Conservation (phyloP, 2,113 vertebrate genomes). For the Nycticorax nycticorax region DNA sequence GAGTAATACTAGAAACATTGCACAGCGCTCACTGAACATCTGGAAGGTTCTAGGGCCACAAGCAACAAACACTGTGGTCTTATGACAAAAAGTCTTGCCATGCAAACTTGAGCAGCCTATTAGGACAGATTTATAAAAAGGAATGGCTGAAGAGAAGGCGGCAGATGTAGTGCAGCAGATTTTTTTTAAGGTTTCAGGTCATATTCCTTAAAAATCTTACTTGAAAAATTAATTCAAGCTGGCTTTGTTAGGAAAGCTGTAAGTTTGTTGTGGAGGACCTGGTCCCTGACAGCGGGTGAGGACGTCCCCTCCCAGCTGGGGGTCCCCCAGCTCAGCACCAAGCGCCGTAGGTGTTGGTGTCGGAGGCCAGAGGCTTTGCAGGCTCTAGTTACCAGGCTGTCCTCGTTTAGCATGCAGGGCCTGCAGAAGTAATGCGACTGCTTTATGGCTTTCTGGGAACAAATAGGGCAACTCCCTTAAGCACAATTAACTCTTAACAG, state of each 20-base stretch:
- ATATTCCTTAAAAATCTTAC: neutral
- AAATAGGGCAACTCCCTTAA: neutral
- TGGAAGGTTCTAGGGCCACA: neutral
- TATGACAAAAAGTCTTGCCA: neutral
- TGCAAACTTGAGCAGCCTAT: neutral
- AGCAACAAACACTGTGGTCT: neutral
- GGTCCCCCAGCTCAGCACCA: neutral
- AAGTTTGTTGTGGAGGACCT: neutral
- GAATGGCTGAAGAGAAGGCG: neutral
- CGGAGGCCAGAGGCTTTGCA: neutral
- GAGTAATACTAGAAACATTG: neutral
- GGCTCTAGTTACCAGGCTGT: neutral
- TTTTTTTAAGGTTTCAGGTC: neutral
- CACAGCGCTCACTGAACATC: neutral
- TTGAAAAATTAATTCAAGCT: neutral
- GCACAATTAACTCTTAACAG: neutral
- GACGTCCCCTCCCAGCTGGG: neutral
- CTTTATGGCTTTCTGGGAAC: neutral
- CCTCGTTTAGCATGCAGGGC: accelerated
- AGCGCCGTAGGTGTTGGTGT: neutral
- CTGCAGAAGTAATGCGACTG: neutral
- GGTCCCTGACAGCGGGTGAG: accelerated
- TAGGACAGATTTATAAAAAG: neutral
- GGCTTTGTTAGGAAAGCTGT: neutral
- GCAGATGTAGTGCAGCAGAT: neutral